Evolutionary conservation across 2,797 vertebrate species (phyloP).

Genomic region (Myotis vivesi): DNA sequence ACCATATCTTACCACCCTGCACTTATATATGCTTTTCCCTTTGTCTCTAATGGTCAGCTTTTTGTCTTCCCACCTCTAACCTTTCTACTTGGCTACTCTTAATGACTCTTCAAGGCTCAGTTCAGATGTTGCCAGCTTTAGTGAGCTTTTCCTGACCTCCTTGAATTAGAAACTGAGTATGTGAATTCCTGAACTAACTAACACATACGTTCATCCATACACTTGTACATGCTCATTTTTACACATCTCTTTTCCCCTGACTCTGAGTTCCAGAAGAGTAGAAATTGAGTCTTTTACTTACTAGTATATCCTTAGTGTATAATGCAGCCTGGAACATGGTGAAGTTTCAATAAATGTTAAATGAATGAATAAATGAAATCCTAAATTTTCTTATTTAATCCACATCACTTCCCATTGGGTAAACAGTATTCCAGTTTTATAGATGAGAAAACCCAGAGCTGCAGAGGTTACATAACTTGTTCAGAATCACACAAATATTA

Average conservation of each 20-base stretch:
- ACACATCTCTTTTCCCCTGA: neutral
- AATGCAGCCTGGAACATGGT: neutral
- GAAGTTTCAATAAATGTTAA: neutral
- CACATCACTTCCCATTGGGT: neutral
- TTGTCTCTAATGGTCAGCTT: neutral
- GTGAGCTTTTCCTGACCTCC: neutral
- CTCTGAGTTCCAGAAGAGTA: neutral
- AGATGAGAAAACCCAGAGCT: neutral
- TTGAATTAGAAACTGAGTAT: neutral
- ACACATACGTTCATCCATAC: neutral
- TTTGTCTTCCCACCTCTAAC: neutral
- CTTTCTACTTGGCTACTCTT: neutral
- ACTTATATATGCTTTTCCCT: neutral
- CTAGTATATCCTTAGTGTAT: neutral
- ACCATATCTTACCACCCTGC: neutral
- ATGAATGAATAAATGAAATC: neutral
- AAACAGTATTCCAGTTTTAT: neutral
- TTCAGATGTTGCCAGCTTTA: neutral
- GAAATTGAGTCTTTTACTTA: neutral
- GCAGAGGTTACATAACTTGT: neutral
- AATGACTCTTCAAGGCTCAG: neutral
- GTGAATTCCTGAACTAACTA: neutral
- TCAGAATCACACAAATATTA: neutral
- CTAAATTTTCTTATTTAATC: neutral
- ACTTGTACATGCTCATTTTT: neutral